phyloP scores from a whole-genome alignment of 2,797 vertebrate genomes.

The Dallia pectoralis region DNA sequence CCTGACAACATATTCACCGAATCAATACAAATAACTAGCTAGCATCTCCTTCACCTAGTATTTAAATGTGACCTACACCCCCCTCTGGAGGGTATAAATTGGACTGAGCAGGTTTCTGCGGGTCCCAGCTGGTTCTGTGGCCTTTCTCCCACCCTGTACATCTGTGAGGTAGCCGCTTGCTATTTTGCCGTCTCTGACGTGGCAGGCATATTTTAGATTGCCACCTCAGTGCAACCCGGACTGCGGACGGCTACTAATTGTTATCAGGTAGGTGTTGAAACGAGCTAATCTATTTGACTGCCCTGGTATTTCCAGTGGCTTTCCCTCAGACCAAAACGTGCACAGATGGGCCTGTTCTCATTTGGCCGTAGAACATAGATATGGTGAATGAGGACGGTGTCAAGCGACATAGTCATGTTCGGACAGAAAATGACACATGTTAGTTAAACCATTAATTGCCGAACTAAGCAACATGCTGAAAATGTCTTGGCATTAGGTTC shows the following conservation, averaged over 20 bases:
- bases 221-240: constrained; percentile 27
- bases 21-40: neutral
- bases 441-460: too few species aligned
- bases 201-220: constrained; percentile 31
- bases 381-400: neutral
- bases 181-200: constrained; percentile 38
- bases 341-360: neutral
- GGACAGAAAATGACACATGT: too few species aligned
- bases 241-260: constrained; percentile 52
- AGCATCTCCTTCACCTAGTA: constrained; percentile 22
- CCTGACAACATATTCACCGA: neutral
- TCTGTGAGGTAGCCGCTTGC: constrained; percentile 1
- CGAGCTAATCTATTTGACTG: constrained; percentile 16
- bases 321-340: neutral
- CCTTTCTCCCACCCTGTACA: neutral
- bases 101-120: neutral
- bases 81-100: constrained; percentile 25
- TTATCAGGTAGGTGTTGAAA: constrained; percentile 47
- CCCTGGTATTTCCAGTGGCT: neutral
- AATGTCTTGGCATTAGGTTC: too few species aligned
- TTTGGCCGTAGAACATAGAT: neutral
- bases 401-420: neutral
- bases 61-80: constrained; percentile 10
- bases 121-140: constrained; percentile 27
- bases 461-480: too few species aligned